phyloP scores from a whole-genome alignment of 2,113 vertebrate species.

The Dicerorhinus sumatrensis region DNA sequence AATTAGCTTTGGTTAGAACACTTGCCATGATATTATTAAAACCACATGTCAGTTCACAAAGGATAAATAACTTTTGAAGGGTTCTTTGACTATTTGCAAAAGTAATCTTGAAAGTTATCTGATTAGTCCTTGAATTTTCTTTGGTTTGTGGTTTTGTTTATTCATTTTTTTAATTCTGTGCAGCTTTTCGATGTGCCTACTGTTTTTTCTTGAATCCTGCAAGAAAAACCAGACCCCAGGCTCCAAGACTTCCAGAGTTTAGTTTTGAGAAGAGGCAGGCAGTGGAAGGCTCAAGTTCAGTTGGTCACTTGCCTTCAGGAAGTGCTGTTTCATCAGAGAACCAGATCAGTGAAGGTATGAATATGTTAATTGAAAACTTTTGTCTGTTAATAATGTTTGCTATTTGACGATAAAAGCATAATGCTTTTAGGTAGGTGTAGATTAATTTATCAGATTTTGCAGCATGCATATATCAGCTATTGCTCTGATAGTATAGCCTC shows the following conservation, averaged over 20 bases:
- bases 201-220: conserved; percentile 99
- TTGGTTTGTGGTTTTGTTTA: conserved; percentile 64
- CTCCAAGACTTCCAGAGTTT: conserved; percentile 93
- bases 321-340: conserved; percentile 78
- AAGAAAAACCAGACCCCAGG: conserved; percentile 95
- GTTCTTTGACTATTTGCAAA: conserved; percentile 50
- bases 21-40: conserved; percentile 46
- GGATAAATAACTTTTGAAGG: conserved; percentile 53
- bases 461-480: conserved; percentile 1
- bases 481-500: neutral
- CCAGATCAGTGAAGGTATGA: conserved; percentile 83
- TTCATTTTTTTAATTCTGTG: conserved; percentile 44
- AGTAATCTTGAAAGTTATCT: conserved; percentile 62
- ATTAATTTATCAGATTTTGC: conserved; percentile 43
- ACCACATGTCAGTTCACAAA: neutral
- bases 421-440: conserved; percentile 43
- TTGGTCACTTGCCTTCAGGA: conserved; percentile 70
- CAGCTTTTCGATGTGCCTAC: conserved; percentile 98
- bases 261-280: conserved; percentile 87
- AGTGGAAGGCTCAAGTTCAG: conserved; percentile 79
- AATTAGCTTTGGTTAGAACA: conserved; percentile 52
- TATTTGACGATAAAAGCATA: conserved; percentile 45
- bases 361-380: conserved; percentile 21
- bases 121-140: conserved; percentile 61
- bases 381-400: conserved; percentile 10